Conservation (phyloP, 2,888 invertebrate genomes). For the Eristalis intricaria region DNA sequence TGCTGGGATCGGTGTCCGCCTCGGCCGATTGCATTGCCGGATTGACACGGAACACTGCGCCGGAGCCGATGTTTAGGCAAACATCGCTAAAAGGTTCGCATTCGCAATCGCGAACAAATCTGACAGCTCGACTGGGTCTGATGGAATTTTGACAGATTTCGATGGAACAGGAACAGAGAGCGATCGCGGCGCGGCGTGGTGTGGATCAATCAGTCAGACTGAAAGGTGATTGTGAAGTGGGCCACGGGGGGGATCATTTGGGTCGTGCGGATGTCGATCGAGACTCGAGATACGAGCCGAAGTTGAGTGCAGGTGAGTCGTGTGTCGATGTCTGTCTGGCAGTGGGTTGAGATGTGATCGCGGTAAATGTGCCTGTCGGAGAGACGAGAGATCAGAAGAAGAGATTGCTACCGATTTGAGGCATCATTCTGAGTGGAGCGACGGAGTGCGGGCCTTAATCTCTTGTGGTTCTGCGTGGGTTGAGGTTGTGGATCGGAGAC, state of each 20-base stretch:
- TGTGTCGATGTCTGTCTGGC: conserved; percentile 2
- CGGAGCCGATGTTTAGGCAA: conserved; percentile 11
- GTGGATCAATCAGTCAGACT: conserved; percentile 24
- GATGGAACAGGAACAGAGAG: conserved; percentile 34
- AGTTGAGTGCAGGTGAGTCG: conserved; percentile 47
- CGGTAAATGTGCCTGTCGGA: neutral
- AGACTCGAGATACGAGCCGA: conserved; percentile 28
- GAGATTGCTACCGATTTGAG: neutral
- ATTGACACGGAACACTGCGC: conserved; percentile 33
- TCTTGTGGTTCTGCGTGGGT: neutral
- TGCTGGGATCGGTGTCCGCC: conserved; percentile 41
- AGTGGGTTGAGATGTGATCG: neutral
- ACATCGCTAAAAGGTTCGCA: conserved; percentile 46
- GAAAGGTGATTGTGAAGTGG: conserved; percentile 13
- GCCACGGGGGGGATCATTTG: conserved; percentile 6
- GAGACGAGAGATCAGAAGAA: neutral
- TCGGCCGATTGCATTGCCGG: conserved; percentile 36
- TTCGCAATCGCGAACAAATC: conserved; percentile 40
- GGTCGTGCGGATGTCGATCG: conserved; percentile 20
- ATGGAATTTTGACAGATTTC: conserved; percentile 69
- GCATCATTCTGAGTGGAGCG: neutral
- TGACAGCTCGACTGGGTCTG: conserved; percentile 45
- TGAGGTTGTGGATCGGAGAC: too few species aligned
- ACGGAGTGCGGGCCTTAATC: neutral
- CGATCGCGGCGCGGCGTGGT: conserved; percentile 24